A percentile compares a stretch with the other conserved stretches of the same genome.
These are phyloP conservation scores for Pseudolaguvia tuberculata DNA, from an alignment of 2,113 vertebrate species.

Conservation along the genomic window DNA sequence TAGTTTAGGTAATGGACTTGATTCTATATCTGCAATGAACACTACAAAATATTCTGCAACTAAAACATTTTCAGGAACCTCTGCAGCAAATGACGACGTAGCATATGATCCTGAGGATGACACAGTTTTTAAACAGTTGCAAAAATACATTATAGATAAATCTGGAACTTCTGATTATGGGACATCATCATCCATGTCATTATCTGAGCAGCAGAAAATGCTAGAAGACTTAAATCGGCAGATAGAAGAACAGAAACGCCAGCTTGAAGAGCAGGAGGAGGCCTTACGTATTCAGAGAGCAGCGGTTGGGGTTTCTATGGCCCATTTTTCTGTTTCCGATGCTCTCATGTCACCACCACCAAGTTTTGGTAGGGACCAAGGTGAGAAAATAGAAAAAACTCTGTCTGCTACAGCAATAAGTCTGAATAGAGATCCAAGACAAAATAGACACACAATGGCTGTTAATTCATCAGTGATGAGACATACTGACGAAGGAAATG, in stretches of 20 bases:
- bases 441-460: slow-evolving; percentile 64
- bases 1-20: slow-evolving; percentile 71
- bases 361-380: slow-evolving; percentile 57
- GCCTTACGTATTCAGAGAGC: slow-evolving; percentile 87
- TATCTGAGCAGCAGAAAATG: slow-evolving; percentile 90
- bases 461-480: slow-evolving; percentile 49
- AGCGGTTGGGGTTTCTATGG: slow-evolving; percentile 91
- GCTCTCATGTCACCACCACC: slow-evolving; percentile 87
- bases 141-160: slow-evolving; percentile 71
- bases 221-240: slow-evolving; percentile 91
- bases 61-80: slow-evolving; percentile 49
- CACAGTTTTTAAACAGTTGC: slow-evolving; percentile 86
- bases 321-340: slow-evolving; percentile 91
- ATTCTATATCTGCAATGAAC: slow-evolving; percentile 47
- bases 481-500: background rate
- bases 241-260: slow-evolving; percentile 92
- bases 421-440: slow-evolving; percentile 62
- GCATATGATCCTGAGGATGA: slow-evolving; percentile 96
- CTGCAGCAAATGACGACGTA: slow-evolving; percentile 77
- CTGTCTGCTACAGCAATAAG: slow-evolving; percentile 47
- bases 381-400: slow-evolving; percentile 41
- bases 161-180: slow-evolving; percentile 31
- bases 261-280: slow-evolving; percentile 91
- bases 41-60: slow-evolving; percentile 44
- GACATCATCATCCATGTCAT: slow-evolving; percentile 62